Conservation (phyloP, 2,113 vertebrate genomes). For the Oreochromis aureus region DNA sequence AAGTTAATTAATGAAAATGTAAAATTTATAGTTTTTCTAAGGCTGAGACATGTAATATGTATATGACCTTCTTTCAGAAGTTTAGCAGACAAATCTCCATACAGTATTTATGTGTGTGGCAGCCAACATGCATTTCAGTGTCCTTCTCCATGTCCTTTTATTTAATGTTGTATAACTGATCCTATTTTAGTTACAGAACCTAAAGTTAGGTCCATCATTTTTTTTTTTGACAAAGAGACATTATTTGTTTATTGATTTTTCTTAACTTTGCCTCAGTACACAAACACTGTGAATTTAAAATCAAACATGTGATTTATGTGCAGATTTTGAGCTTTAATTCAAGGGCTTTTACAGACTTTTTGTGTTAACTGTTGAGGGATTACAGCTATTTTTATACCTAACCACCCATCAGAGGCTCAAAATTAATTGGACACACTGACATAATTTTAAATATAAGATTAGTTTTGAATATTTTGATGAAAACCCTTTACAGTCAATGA, state of each 20-base stretch:
- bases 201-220: background rate
- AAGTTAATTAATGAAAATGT: background rate
- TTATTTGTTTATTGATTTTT: rapidly evolving
- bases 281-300: background rate
- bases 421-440: background rate
- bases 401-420: background rate
- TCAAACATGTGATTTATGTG: background rate
- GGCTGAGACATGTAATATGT: rapidly evolving
- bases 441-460: background rate
- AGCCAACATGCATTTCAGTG: background rate
- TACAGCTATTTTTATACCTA: background rate
- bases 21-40: background rate
- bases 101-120: background rate
- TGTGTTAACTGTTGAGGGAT: background rate
- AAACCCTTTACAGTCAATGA: background rate
- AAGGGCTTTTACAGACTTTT: background rate
- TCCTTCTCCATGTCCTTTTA: background rate
- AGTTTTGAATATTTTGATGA: background rate
- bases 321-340: background rate
- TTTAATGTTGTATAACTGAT: background rate
- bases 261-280: background rate
- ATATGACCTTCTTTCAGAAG: background rate
- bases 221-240: background rate
- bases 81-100: background rate
- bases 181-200: background rate